Evolutionary conservation across 2,113 vertebrate genomes (phyloP), one percentile per base, ranked within the genome.

Genomic region (Tragelaphus imberbis): DNA sequence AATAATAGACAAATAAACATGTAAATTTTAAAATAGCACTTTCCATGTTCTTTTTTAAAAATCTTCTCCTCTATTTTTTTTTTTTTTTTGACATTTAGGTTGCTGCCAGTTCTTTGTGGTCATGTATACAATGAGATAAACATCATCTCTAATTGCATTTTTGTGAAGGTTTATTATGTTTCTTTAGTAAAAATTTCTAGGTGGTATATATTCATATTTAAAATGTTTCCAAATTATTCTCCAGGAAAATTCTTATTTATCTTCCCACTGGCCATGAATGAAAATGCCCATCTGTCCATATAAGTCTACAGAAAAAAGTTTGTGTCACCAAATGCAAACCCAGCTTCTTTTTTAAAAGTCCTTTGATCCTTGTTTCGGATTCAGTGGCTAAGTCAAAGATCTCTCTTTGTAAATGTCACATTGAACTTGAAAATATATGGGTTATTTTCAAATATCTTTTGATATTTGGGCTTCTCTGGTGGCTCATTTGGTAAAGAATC

Each of bases 161-260:
- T 94, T 84, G 40, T n/a, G 2, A 81, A 87, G 28, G 86, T 49
- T 61, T 92, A 79, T 58, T 84, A 36, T 82, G 71, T 86, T 81
- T 92, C 56, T 87, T 90, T 95, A 81, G 40, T 14, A 19, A 71
- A 87, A 95, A 80, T 12, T 96, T 14, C 16, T 95, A 71, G 44
- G 79, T 16, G 55, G 30, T 80, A 28, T 80, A 80, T 51, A 80
- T 33, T 51, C 28, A 56, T 58, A 55, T 44, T 77, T 59, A 49
- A 90, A 82, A 13, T 47, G 13, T 82, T 95, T 91, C 27, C 3
- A 55, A 44, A 75, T 85, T 85, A 1, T 2, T 10, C 4, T 85
- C 17, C 5, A 49, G 49, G 61, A 82, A 82, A 77, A 84, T 59
- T 90, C 15, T 84, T 86, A 5, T 27, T 81, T 27, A n/a, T 1